Evolutionary conservation across 2,888 invertebrate genomes (phyloP), one percentile per base, ranked within the genome.

Genomic region (Dryadula phaetusa): DNA sequence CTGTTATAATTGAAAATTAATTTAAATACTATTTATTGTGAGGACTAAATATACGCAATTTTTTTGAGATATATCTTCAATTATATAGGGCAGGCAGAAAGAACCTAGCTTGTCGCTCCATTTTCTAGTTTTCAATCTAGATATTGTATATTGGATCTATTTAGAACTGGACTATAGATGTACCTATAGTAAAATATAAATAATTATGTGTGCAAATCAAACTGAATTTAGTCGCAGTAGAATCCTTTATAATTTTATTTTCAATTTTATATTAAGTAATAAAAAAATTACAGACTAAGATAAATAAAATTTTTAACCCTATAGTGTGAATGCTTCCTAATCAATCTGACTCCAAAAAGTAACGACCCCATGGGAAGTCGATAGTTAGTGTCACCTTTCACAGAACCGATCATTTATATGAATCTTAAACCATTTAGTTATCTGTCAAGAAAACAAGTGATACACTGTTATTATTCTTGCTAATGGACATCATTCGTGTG

Each of bases 351-450:
- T 37, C 49, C 56, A 56, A 22, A 56, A 56, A 40, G 37, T 56
- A 37, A 56, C 40, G 37, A 61, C 81, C 44, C 83, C 70, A 78
- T 80, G 74, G 82, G 82, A 69, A 79, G 77, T 75, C 80, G 66
- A 64, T 64, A 73, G 75, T 76, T 79, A 79, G 79, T 78, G 86
- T 85, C 89, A 77, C 77, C 82, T 84, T 82, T 77, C 80, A 79
- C 79, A 79, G 74, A 71, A 63, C 70, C 71, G 72, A 76, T 83
- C 78, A 86, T 87, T 85, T 85, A 87, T 87, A 82, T 77, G 75
- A 77, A 76, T 74, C 74, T 72, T 61, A 72, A 75, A 73, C 73
- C 74, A 74, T 80, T 81, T 78, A 75, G 76, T 76, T 69, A 20
- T 47, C 61, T 71, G 69, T 73, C 67, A 49, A 34, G 62, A 28